Base-by-base conservation (phyloP, 2,888 invertebrate species). In the Nasonia oneida region DNA sequence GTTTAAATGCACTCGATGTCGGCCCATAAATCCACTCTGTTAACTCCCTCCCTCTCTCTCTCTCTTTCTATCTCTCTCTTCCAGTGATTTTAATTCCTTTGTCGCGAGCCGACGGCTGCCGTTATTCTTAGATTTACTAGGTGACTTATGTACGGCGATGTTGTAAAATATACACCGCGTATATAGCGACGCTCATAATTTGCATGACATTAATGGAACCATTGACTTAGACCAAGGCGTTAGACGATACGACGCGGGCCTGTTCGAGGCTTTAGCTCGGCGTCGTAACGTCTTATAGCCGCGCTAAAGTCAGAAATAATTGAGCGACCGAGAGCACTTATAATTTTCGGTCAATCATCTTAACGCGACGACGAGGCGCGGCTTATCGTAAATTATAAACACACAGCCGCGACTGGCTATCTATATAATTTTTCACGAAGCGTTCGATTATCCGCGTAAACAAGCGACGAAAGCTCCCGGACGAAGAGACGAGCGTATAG, bases 121-220 rank as follows among this genome's bases (percentile, higher is more conserved):
- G 57, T n/a, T 61, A 61, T n/a, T 61, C 57, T 61, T n/a, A 61
- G 57, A 61, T 61, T 61, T n/a, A 61, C n/a, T n/a, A 18, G 57
- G 18, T 70, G 70, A 70, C 18, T 37, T 70, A 70, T 70, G 15
- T 15, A 37, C 33, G 53, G 15, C 15, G 53, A 18, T 53, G 64
- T 23, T 57, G 64, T 39, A 39, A 71, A 85, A 76, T 80, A 76
- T 50, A 29, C 23, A 47, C 12, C 1, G 47, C 64, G 23, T 71
- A 33, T 80, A 57, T 53, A 53, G 50, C 53, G n/a, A 18, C 18
- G 15, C 37, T 84, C 50, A 75, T 79, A 81, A 81, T 84, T 84
- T 81, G 81, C 84, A 84, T 77, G 79, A 81, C 70, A 74, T 74
- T 74, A 74, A 78, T 70, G 39, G 77, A 73, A 61, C 42, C 83